Base-by-base conservation (phyloP, 2,113 vertebrate genomes). In the Neoarius graeffei region DNA sequence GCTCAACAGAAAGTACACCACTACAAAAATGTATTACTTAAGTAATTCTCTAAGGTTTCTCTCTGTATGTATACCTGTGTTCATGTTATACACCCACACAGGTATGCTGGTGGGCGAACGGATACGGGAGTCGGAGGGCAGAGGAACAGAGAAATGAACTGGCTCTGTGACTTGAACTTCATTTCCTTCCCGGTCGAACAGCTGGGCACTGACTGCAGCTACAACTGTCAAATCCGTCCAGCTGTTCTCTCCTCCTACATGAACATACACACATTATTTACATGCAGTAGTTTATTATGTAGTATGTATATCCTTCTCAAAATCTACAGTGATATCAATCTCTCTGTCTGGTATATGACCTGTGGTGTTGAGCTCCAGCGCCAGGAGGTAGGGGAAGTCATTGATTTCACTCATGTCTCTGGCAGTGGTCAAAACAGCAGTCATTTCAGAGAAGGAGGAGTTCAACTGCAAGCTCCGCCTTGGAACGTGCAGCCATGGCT, bases 401-500 rank as follows among this genome's bases (percentile, higher is more conserved):
- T 95, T 92, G 71, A 97, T 95, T 90, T 97, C 96, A 60, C 96
- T 96, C 89, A 96, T 95, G 69, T 96, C 96, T 87, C 95, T 95
- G 93, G 97, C 97, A 0, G 97, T 95, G 0, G 98, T 99, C 90
- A 99, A 96, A 0, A 95, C 95, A 0, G 97, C 97, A 4, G 97
- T 96, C 87, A 99, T 96, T 17, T 97, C 95, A 14, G 95, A 96
- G 93, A 98, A 98, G 59, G 98, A 97, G 87, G 96, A 96, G 93
- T 95, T 96, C 89, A 98, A 91, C 62, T 96, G 96, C 10, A 97
- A 95, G 1, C 97, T 96, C 90, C 96, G 96, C 83, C 98, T 96
- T 5, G 96, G 97, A 89, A 99, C 97, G 94, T 99, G 97, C 9
- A 96, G 96, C 96, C 97, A 96, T 9, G 98, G 97, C 93, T 98